Percentiles rank a stretch among this genome's conserved stretches.
Conservation (phyloP, 2,888 invertebrate genomes). For the Myopa tessellatipennis region DNA sequence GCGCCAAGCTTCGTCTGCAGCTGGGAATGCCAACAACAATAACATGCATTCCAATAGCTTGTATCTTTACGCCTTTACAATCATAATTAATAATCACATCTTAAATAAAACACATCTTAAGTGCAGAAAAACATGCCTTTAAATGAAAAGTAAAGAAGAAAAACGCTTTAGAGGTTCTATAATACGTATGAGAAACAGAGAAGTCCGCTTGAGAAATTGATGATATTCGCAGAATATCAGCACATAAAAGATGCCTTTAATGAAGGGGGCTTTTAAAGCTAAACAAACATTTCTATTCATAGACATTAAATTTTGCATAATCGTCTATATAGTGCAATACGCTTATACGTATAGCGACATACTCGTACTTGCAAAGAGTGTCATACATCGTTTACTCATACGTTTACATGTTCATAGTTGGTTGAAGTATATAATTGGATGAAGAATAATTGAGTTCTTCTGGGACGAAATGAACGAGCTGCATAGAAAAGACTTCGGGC, state of each 20-base stretch:
- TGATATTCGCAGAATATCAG: not conserved
- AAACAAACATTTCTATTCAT: slow-evolving; percentile 14
- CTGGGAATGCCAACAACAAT: no score
- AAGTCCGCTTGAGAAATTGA: not conserved
- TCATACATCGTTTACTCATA: no score
- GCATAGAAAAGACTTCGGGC: not conserved
- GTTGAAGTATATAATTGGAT: not conserved
- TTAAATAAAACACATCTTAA: not conserved
- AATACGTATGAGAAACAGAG: not conserved
- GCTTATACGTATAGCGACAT: no score
- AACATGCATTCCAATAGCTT: not conserved
- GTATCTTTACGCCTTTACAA: not conserved
- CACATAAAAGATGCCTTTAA: not conserved
- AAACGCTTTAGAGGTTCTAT: not conserved
- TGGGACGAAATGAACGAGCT: not conserved
- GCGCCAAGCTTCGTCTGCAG: no score
- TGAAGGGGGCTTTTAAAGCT: slow-evolving; percentile 6
- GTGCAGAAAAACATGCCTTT: not conserved
- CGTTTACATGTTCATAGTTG: no score
- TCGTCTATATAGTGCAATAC: not conserved
- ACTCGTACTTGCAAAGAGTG: no score
- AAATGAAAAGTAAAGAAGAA: not conserved
- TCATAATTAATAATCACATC: not conserved
- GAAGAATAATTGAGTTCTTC: slow-evolving; percentile 24
- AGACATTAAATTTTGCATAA: slow-evolving; percentile 2